Evolutionary conservation across 2,113 vertebrate genomes (phyloP).

Genomic region (Tor tambroides): DNA sequence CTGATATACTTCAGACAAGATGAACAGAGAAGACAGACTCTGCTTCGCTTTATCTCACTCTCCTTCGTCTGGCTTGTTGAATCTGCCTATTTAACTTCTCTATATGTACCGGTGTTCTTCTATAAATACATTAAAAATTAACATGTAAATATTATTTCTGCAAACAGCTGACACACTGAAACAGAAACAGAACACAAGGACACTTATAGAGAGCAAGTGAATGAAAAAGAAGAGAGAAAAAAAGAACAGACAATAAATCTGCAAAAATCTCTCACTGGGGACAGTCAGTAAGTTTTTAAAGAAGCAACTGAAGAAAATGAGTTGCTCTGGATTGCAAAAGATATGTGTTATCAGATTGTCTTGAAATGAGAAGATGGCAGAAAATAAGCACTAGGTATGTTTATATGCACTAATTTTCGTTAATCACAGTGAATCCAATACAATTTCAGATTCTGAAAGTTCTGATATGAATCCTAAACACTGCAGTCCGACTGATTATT

Average conservation of each 20-base stretch:
- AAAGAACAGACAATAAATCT: not conserved
- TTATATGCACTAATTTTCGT: not conserved
- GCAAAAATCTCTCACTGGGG: not conserved
- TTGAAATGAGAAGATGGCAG: not conserved
- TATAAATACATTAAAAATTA: not conserved
- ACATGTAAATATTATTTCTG: constrained; percentile 7
- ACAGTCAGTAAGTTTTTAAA: not conserved
- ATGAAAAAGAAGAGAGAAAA: not conserved
- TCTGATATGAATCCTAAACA: not conserved
- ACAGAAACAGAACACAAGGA: not conserved
- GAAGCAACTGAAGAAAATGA: not conserved
- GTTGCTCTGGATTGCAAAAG: not conserved
- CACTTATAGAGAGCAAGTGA: not conserved
- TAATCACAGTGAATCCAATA: not conserved
- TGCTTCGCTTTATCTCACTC: constrained; percentile 57
- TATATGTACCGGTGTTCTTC: not conserved
- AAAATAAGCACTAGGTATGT: not conserved
- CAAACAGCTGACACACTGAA: not conserved
- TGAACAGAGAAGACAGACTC: constrained; percentile 67
- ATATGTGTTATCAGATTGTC: not conserved
- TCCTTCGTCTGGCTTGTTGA: constrained; percentile 30
- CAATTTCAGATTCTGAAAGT: not conserved
- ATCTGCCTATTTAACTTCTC: not conserved
- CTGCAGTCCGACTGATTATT: not conserved
- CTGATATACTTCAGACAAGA: constrained; percentile 78